Evolutionary conservation across 2,113 vertebrate species (phyloP).

Genomic region (Nyctibius bracteatus): DNA sequence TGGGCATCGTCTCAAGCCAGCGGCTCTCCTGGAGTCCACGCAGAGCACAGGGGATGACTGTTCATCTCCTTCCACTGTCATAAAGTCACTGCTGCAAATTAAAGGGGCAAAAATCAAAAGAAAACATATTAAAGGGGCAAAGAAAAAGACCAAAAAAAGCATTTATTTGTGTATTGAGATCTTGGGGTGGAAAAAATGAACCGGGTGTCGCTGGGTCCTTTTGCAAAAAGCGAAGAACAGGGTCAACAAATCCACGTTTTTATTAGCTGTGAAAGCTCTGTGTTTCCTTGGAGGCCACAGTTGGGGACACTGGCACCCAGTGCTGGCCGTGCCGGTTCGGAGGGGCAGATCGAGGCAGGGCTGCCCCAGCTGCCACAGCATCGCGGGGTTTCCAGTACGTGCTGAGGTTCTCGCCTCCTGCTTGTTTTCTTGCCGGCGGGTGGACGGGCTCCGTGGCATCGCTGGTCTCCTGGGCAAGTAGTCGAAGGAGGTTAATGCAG

Average conservation of each 20-base stretch:
- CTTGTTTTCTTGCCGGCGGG: background rate
- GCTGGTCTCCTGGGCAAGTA: background rate
- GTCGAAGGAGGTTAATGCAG: background rate
- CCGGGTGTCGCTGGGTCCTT: rapidly evolving
- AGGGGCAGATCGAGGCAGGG: background rate
- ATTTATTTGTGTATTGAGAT: background rate
- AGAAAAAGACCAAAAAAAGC: background rate
- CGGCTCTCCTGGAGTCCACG: background rate
- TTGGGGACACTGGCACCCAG: background rate
- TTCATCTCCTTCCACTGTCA: too few species aligned
- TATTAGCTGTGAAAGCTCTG: rapidly evolving
- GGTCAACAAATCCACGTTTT: background rate
- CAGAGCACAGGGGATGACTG: background rate
- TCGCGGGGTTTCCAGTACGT: rapidly evolving
- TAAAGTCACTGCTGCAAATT: background rate
- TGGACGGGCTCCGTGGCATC: rapidly evolving
- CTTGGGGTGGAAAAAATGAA: background rate
- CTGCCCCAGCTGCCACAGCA: background rate
- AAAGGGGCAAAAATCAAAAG: background rate
- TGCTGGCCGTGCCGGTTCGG: rapidly evolving
- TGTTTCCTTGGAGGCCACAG: rapidly evolving
- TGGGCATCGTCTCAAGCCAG: background rate
- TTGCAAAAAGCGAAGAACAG: background rate
- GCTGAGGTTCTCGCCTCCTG: background rate
- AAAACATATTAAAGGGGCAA: background rate